These are phyloP conservation scores for Myiopsitta monachus DNA, from an alignment of 2,113 vertebrate genomes.

Conservation along the genomic window DNA sequence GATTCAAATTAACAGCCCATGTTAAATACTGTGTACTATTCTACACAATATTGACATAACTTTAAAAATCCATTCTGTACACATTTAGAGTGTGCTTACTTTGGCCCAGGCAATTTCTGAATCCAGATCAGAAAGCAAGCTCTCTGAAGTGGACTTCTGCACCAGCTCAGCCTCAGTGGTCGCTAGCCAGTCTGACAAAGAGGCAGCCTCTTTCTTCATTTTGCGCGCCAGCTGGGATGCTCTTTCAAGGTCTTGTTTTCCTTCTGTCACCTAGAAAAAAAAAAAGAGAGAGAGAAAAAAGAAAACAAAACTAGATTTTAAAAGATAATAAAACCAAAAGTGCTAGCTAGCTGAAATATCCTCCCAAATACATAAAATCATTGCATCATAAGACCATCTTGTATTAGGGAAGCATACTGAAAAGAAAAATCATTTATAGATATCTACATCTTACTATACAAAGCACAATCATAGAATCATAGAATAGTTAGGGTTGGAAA, in stretches of 20 bases:
- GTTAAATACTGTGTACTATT: neutral
- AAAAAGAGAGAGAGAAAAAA: neutral
- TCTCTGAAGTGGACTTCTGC: conserved; percentile 82
- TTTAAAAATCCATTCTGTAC: neutral
- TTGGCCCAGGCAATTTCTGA: conserved; percentile 91
- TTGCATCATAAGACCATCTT: neutral
- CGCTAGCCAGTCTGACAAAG: conserved; percentile 87
- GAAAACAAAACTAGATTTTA: neutral
- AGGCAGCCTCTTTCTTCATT: conserved; percentile 82
- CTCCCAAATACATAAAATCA: neutral
- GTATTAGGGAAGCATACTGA: neutral
- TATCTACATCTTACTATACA: neutral
- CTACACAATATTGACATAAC: neutral
- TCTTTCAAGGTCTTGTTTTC: conserved; percentile 93
- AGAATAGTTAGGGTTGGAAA: too few species aligned
- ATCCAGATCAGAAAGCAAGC: conserved; percentile 87
- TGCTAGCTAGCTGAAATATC: neutral
- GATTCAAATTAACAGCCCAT: neutral
- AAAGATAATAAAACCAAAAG: fast-evolving
- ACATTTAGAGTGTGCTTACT: conserved; percentile 72
- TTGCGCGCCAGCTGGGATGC: conserved; percentile 85
- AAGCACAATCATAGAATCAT: neutral
- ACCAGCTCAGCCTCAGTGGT: conserved; percentile 81
- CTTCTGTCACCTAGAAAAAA: conserved; percentile 87
- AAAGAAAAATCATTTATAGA: neutral